phyloP scores from a whole-genome alignment of 2,888 invertebrate species.

The Drosophila basisetae region DNA sequence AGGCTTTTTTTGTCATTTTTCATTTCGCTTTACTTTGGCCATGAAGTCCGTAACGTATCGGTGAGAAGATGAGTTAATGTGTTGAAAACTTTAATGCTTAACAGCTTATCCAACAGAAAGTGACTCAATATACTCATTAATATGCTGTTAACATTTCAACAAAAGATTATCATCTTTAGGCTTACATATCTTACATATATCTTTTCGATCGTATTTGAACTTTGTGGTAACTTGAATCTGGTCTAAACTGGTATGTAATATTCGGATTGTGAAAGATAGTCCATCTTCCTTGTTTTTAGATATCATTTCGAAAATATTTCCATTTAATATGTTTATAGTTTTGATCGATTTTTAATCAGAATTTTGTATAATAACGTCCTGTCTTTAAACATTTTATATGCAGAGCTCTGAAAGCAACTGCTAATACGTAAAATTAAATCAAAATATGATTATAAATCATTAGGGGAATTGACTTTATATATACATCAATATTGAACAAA shows the following conservation, averaged over 20 bases:
- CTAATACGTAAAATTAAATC: not conserved
- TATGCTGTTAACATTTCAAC: not conserved
- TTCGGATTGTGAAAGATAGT: not conserved
- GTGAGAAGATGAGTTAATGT: not conserved
- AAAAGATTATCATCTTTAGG: not conserved
- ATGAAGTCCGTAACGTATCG: not conserved
- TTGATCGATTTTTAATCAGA: not conserved
- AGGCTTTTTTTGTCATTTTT: not conserved
- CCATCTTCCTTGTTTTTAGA: not conserved
- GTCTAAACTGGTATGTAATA: not conserved
- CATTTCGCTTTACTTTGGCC: not conserved
- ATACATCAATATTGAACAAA: not conserved
- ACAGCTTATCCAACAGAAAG: not conserved
- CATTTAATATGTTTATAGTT: not conserved
- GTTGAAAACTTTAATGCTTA: not conserved
- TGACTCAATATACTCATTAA: not conserved
- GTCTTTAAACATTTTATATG: not conserved
- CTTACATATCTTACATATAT: not conserved
- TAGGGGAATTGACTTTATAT: not conserved
- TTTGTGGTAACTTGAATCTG: not conserved
- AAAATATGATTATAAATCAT: not conserved
- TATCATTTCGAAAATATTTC: not conserved
- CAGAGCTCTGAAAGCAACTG: not conserved
- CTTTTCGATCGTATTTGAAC: not conserved
- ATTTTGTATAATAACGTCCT: not conserved